phyloP scores from a whole-genome alignment of 2,797 vertebrate genomes.

The Danio kyathit region DNA sequence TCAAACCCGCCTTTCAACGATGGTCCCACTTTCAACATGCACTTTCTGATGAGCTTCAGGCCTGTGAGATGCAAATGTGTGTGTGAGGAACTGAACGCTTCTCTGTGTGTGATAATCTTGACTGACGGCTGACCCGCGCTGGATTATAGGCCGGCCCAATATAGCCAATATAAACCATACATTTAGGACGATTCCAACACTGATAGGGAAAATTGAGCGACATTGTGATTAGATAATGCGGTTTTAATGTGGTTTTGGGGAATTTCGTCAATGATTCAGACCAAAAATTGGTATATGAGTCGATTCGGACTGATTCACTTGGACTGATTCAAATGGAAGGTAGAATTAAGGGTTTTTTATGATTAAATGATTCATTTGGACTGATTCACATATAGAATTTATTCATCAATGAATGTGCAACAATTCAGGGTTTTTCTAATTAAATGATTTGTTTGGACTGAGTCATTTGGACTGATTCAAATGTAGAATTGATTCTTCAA shows the following conservation, averaged over 20 bases:
- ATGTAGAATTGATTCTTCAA: no score
- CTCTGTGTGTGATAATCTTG: conserved; percentile 43
- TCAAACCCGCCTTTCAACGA: conserved; percentile 58
- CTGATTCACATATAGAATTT: no score
- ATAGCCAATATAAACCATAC: background rate
- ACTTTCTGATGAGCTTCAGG: conserved; percentile 46
- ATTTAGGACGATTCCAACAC: background rate
- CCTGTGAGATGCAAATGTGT: conserved; percentile 48
- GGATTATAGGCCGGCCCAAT: conserved; percentile 18
- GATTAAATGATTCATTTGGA: no score
- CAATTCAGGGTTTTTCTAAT: no score
- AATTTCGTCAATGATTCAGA: no score
- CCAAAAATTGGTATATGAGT: no score
- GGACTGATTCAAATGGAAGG: no score
- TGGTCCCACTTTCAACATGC: conserved; percentile 22
- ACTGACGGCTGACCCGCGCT: conserved; percentile 40
- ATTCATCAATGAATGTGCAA: no score
- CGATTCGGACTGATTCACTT: no score
- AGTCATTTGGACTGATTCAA: no score
- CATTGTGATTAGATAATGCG: background rate
- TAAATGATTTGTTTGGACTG: no score
- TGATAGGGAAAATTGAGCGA: conserved; percentile 6
- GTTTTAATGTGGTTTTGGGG: conserved; percentile 1
- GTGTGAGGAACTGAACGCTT: background rate
- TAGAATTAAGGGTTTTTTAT: no score